Evolutionary conservation across 2,888 invertebrate genomes (phyloP), one percentile per base, ranked within the genome.

Genomic region (Physocephala rufipes): DNA sequence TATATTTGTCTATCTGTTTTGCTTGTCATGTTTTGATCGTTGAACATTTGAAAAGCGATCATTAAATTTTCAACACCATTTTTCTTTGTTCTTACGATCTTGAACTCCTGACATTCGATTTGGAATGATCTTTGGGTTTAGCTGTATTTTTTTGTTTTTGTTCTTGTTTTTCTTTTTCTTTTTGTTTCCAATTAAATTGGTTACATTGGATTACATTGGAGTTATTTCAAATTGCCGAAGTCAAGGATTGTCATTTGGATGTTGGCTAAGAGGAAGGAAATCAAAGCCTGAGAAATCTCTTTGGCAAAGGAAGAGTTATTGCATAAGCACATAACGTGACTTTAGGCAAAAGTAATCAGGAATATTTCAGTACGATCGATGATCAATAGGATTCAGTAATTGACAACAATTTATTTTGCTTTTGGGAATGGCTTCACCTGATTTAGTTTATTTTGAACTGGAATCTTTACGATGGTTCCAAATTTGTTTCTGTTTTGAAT

Each of bases 51-150:
- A 76, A 76, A 76, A 75, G 76, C 71, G 75, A 75, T 78, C 78
- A 78, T 78, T 78, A 78, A 75, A 74, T 76, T 78, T 78, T 78
- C 77, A 77, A 72, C 77, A 77, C 76, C 71, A 75, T 74, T 75
- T n/a, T 76, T 72, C 74, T 75, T 76, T 58, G 58, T 62, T 55
- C 65, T 70, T 65, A 72, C 66, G 63, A 55, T 69, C 68, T 69
- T 75, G 77, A 77, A 76, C 77, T 76, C 71, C 75, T 77, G 77
- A 77, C 76, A 77, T 75, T 74, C 67, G 67, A 59, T 67, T 67
- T 67, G 47, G n/a, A 28, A 30, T 58, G 67, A 67, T 45, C 67
- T 47, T 59, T 59, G 67, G 59, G 59, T 47, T 45, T 65, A 51
- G 30, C 30, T 43, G 36, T 36, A 7, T 36, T 36, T 36, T 36